A percentile compares a stretch with the other conserved stretches of the same genome.
These are phyloP conservation scores for Datnioides undecimradiatus DNA, from an alignment of 2,113 vertebrate genomes.

Conservation along the genomic window DNA sequence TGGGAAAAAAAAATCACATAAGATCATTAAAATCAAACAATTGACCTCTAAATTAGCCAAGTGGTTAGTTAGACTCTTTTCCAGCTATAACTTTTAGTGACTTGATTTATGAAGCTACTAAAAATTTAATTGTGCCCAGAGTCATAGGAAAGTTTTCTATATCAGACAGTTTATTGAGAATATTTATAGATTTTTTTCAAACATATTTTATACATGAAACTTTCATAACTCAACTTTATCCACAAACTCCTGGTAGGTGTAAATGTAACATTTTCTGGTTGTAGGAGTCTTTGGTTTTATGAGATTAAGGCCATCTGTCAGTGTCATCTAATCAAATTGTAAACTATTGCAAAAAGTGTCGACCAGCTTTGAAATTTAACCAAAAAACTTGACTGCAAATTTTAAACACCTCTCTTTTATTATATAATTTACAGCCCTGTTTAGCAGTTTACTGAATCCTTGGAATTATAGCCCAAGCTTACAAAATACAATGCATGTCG, in stretches of 20 bases:
- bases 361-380: neutral
- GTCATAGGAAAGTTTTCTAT: neutral
- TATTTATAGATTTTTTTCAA: neutral
- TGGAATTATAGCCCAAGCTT: neutral
- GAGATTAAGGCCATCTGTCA: neutral
- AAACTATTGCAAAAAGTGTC: neutral
- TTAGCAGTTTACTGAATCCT: neutral
- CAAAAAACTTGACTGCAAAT: neutral
- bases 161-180: neutral
- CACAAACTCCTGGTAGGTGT: neutral
- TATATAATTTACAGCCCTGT: neutral
- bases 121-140: neutral
- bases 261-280: neutral
- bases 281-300: neutral
- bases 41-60: neutral
- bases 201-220: no score
- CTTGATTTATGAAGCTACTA: neutral
- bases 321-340: neutral
- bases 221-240: neutral
- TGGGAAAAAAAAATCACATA: neutral
- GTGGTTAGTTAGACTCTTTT: neutral
- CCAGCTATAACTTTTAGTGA: neutral
- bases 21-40: neutral
- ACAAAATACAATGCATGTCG: conserved; percentile 11
- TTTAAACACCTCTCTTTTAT: conserved; percentile 4